Conservation (phyloP, 2,113 vertebrate genomes). For the Paracanthobrama guichenoti region DNA sequence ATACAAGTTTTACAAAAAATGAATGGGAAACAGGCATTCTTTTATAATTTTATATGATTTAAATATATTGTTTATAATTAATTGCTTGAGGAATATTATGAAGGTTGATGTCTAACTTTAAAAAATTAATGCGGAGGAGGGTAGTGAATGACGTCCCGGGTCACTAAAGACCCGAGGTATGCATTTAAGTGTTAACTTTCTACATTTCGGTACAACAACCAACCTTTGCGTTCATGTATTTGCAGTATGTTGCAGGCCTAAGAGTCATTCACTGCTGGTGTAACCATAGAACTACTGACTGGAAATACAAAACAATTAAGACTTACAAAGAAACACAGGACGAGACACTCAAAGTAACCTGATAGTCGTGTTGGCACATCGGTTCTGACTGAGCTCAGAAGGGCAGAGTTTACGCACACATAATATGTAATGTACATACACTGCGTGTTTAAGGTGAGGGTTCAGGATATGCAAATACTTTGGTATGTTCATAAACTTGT, state of each 20-base stretch:
- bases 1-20: too few species aligned
- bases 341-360: background rate
- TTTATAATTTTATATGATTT: too few species aligned
- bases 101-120: too few species aligned
- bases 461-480: background rate
- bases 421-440: background rate
- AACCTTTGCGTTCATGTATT: background rate
- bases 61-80: too few species aligned
- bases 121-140: too few species aligned
- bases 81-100: too few species aligned
- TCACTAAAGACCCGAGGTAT: too few species aligned
- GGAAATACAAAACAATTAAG: background rate
- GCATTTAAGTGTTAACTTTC: background rate
- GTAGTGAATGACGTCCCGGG: too few species aligned
- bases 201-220: background rate
- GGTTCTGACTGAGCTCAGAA: slow-evolving; percentile 4
- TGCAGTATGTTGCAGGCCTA: background rate
- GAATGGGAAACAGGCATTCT: too few species aligned
- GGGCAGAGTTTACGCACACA: background rate
- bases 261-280: background rate
- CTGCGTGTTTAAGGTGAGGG: background rate
- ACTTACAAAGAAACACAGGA: background rate
- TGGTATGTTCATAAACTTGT: slow-evolving; percentile 24
- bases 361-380: background rate
- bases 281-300: background rate